Base-by-base conservation (phyloP, 35 echinoderm and acorn worm genomes). In the Stichopus chloronotus region DNA sequence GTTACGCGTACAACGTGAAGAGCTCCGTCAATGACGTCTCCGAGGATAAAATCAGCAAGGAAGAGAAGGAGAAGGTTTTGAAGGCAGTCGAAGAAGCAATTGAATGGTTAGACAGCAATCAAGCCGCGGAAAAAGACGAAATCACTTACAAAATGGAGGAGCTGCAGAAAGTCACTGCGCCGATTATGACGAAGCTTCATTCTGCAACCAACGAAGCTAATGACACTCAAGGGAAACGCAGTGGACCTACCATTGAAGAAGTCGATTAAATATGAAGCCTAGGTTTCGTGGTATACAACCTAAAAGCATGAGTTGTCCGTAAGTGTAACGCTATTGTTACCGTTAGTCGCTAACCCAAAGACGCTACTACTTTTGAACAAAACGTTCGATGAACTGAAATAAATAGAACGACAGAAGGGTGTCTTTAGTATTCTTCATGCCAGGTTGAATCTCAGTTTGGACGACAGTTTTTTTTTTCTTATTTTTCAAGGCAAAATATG, bases 131-230 rank as follows among this genome's bases (percentile, higher is more conserved):
- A 0, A 99, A 99, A 76, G 95, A 99, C 19, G 97, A 99, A 81
- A 94, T 93, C 80, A 79, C 52, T 10, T 92, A 95, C 59, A 96
- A 94, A 78, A 88, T 92, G 80, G 95, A 99, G 30, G 97, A 99
- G 68, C 87, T 99, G 5, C 97, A 99, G 88, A 99, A 95, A 61
- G 92, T 91, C 6, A 95, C 93, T 86, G 93, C 93, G 52, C 97
- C 97, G 2, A 94, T 99, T 52, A 99, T 99, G 97, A 90, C 93
- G 13, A 99, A 99, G 69, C 87, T 99, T 5, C 93, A 99, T 57
- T 78, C 83, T 52, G 93, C 79, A 0, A 55, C 78, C 7, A 61
- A 56, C 14, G 30, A 85, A 16, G 24, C 74, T n/a, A 60, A 86
- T 20, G 82, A n/a, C 43, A 14, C 53, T 8, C 25, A 25, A 25